phyloP scores from a whole-genome alignment of 2,888 invertebrate species.

The Philaethria dido region DNA sequence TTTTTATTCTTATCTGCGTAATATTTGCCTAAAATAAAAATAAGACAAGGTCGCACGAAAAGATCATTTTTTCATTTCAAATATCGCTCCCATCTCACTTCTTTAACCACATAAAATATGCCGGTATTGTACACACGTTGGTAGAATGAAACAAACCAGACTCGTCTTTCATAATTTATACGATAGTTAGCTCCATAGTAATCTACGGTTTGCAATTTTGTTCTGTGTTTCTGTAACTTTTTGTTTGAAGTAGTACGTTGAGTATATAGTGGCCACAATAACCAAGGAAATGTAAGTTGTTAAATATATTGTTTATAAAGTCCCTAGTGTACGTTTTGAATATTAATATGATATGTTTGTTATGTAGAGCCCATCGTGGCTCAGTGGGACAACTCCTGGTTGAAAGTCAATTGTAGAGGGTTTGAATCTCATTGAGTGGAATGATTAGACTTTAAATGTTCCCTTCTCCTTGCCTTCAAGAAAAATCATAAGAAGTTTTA shows the following conservation, averaged over 20 bases:
- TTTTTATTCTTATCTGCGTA: not conserved
- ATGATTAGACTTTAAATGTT: too few species aligned
- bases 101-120: slow-evolving; percentile 52
- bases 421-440: too few species aligned
- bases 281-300: not conserved
- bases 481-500: too few species aligned
- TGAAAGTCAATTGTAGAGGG: too few species aligned
- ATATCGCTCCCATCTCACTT: slow-evolving; percentile 44
- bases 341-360: not conserved
- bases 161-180: slow-evolving; percentile 71
- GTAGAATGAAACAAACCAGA: slow-evolving; percentile 68
- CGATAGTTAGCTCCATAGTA: slow-evolving; percentile 55
- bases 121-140: slow-evolving; percentile 64
- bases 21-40: slow-evolving; percentile 17
- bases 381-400: too few species aligned
- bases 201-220: slow-evolving; percentile 45
- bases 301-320: not conserved
- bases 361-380: not conserved
- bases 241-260: slow-evolving; percentile 47
- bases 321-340: not conserved
- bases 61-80: slow-evolving; percentile 18
- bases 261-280: not conserved
- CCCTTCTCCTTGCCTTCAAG: too few species aligned
- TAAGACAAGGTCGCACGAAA: slow-evolving; percentile 4
- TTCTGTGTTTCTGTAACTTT: slow-evolving; percentile 44